phyloP scores from a whole-genome alignment of 2,888 invertebrate genomes.

The Andrena hattorfiana region DNA sequence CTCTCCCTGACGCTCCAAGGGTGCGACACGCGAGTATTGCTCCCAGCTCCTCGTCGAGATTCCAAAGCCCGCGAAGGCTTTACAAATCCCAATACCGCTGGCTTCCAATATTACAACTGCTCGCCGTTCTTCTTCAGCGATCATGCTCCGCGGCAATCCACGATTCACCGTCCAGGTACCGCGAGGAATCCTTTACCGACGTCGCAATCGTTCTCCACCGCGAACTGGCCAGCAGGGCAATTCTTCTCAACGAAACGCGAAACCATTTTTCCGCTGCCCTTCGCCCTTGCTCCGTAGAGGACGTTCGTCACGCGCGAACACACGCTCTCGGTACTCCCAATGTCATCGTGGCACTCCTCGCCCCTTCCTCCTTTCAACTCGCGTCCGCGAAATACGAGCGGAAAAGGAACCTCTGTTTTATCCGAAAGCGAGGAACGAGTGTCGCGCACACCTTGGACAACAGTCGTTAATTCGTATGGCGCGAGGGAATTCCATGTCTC shows the following conservation, averaged over 20 bases:
- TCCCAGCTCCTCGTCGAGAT: background rate
- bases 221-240: background rate
- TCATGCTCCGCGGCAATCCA: conserved; percentile 23
- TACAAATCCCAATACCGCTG: too few species aligned
- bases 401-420: background rate
- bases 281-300: background rate
- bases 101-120: background rate
- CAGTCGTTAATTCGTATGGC: conserved; percentile 1
- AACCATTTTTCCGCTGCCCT: conserved; percentile 37
- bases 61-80: background rate
- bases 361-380: background rate
- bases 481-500: conserved; percentile 40
- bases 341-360: background rate
- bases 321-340: background rate
- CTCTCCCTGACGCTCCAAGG: too few species aligned
- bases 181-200: background rate
- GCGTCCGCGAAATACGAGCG: background rate
- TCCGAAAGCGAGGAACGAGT: background rate
- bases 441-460: background rate
- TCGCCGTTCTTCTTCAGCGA: conserved; percentile 1
- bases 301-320: conserved; percentile 5
- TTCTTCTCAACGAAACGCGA: background rate
- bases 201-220: background rate
- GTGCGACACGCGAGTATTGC: background rate
- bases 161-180: background rate